Conservation (phyloP, 1,140 invertebrate genomes). For the Lepidurus arcticus region DNA sequence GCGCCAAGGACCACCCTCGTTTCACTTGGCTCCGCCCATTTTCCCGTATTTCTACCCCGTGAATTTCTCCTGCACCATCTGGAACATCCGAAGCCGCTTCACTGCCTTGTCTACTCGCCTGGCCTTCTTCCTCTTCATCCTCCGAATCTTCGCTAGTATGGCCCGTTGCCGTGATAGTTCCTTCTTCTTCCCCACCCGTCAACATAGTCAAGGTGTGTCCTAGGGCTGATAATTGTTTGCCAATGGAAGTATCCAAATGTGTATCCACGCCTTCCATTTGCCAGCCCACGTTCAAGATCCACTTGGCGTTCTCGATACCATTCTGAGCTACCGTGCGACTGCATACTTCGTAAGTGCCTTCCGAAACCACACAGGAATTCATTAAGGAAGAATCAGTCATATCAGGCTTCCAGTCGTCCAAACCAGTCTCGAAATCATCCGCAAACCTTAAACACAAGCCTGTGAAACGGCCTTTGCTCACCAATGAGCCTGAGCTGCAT, state of each 20-base stretch:
- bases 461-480: conserved; percentile 69
- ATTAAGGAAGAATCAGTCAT: conserved; percentile 71
- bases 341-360: conserved; percentile 95
- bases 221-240: conserved; percentile 86
- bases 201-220: conserved; percentile 92
- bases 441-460: conserved; percentile 89
- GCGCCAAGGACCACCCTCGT: conserved; percentile 9
- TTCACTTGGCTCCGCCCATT: conserved; percentile 22
- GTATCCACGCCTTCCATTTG: conserved; percentile 99
- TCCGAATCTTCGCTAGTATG: conserved; percentile 51
- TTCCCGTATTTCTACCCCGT: conserved; percentile 33
- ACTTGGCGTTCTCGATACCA: conserved; percentile 82
- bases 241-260: conserved; percentile 90
- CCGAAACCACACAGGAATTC: conserved; percentile 95
- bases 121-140: conserved; percentile 39
- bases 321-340: conserved; percentile 75
- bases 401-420: conserved; percentile 96
- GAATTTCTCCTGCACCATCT: conserved; percentile 38
- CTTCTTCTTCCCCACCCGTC: conserved; percentile 69
- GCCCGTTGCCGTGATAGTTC: conserved; percentile 38
- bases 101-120: conserved; percentile 45
- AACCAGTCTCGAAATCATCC: conserved; percentile 90
- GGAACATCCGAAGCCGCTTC: conserved; percentile 50
- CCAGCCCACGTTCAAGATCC: conserved; percentile 96
- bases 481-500: conserved; percentile 71